Percentiles rank a stretch among this genome's conserved stretches.
Evolutionary conservation across 2,888 invertebrate species (phyloP).

Genomic region (Tetropium fuscum): DNA sequence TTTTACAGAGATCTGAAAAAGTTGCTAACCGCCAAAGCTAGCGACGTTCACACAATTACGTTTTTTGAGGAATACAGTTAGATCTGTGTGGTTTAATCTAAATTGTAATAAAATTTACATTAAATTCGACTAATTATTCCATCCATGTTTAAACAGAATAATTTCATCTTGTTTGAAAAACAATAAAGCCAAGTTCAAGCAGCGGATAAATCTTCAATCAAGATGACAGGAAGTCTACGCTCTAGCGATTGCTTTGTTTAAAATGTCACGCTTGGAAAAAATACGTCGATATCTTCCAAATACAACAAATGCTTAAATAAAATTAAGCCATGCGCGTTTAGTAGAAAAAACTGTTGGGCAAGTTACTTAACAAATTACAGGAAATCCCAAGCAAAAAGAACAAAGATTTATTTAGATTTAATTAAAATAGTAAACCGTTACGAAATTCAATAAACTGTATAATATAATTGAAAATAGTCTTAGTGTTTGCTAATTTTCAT

Average conservation of each 20-base stretch:
- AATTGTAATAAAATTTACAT: slow-evolving; percentile 16
- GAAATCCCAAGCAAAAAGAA: slow-evolving; percentile 22
- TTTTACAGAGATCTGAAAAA: no score
- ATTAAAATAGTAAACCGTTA: slow-evolving; percentile 33
- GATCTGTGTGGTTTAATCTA: background rate
- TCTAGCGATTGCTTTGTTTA: slow-evolving; percentile 48
- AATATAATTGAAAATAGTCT: slow-evolving; percentile 20
- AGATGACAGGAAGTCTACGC: slow-evolving; percentile 52
- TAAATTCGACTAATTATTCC: slow-evolving; percentile 22
- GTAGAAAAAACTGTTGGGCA: slow-evolving; percentile 17
- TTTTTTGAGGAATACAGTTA: slow-evolving; percentile 10
- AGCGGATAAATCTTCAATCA: slow-evolving; percentile 49
- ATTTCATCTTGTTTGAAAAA: slow-evolving; percentile 23
- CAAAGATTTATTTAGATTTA: slow-evolving; percentile 27
- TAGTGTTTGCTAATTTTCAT: slow-evolving; percentile 15
- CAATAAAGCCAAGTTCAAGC: slow-evolving; percentile 36
- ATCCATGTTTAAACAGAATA: slow-evolving; percentile 13
- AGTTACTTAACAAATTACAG: slow-evolving; percentile 24
- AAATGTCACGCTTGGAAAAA: slow-evolving; percentile 28
- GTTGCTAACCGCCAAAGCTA: no score
- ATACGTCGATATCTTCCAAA: slow-evolving; percentile 26
- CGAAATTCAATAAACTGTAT: slow-evolving; percentile 30
- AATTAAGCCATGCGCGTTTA: slow-evolving; percentile 20
- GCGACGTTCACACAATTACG: background rate
- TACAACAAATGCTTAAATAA: slow-evolving; percentile 27